Percentiles rank a stretch among this genome's conserved stretches.
Evolutionary conservation across 1,140 invertebrate genomes (phyloP).

Genomic region (Hetaerina americana): DNA sequence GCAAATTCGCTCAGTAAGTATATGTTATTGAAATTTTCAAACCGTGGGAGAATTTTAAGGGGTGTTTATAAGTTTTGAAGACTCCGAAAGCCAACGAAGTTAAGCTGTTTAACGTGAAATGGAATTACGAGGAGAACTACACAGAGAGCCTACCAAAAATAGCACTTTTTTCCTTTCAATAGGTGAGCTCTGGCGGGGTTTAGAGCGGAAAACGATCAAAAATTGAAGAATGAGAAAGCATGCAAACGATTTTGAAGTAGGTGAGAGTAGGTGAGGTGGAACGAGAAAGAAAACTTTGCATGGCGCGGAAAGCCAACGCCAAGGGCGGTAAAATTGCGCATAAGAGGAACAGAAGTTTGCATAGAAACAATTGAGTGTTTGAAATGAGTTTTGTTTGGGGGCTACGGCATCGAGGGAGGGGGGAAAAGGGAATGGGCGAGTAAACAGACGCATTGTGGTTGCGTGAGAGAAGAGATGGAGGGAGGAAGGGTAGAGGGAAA

Average conservation of each 20-base stretch:
- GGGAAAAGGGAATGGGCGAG: background rate
- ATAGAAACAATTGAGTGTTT: background rate
- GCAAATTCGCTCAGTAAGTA: too few relatives aligned
- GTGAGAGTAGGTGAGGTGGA: background rate
- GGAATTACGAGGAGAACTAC: too few relatives aligned
- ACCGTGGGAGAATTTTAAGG: too few relatives aligned
- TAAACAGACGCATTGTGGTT: background rate
- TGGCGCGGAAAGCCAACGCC: background rate
- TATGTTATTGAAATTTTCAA: too few relatives aligned
- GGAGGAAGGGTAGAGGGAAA: background rate
- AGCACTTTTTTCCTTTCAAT: too few relatives aligned
- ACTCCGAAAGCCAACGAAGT: too few relatives aligned
- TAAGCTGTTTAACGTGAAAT: too few relatives aligned
- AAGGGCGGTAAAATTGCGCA: background rate
- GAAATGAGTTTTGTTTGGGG: background rate
- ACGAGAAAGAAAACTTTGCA: background rate
- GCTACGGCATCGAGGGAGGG: background rate
- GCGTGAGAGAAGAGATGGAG: background rate
- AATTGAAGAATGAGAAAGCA: background rate
- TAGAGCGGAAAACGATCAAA: background rate
- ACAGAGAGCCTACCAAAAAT: too few relatives aligned
- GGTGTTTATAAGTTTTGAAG: too few relatives aligned
- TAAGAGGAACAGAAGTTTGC: background rate
- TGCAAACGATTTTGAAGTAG: background rate
- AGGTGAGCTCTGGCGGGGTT: too few relatives aligned